These are phyloP conservation scores for Dynastes grantii DNA, from an alignment of 2,888 invertebrate species.

Conservation along the genomic window DNA sequence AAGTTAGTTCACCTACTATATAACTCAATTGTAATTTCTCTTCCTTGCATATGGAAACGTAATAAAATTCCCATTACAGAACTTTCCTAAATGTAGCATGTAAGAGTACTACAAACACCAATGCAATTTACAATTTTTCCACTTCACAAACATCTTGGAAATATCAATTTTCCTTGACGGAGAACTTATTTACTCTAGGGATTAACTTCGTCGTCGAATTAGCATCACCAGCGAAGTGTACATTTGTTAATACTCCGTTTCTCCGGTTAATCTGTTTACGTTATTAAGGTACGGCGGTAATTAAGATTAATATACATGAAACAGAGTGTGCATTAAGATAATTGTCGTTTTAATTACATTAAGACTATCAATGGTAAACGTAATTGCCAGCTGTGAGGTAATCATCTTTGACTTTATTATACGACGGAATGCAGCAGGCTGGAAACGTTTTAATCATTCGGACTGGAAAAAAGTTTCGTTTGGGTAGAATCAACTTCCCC, in stretches of 20 bases:
- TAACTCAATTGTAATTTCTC: no score
- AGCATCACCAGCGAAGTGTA: slow-evolving; percentile 44
- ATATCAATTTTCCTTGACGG: slow-evolving; percentile 31
- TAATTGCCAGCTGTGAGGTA: slow-evolving; percentile 39
- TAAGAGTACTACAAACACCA: background rate
- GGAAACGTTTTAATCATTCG: slow-evolving; percentile 19
- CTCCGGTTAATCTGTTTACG: slow-evolving; percentile 45
- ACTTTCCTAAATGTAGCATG: no score
- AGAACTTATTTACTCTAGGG: slow-evolving; percentile 29
- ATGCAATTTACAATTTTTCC: slow-evolving; percentile 11
- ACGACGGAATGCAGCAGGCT: slow-evolving; percentile 29
- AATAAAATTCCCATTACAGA: no score
- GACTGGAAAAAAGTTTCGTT: slow-evolving; percentile 7
- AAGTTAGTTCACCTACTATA: no score
- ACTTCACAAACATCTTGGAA: background rate
- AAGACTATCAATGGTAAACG: slow-evolving; percentile 44
- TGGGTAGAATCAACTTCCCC: slow-evolving; percentile 2
- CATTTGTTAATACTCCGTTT: slow-evolving; percentile 45
- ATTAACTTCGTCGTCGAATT: slow-evolving; percentile 42
- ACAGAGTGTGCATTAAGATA: slow-evolving; percentile 47
- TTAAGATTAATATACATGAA: slow-evolving; percentile 49
- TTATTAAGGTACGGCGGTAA: slow-evolving; percentile 47
- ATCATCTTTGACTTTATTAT: slow-evolving; percentile 41
- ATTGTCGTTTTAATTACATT: slow-evolving; percentile 50
- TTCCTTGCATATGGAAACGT: no score